Evolutionary conservation across 1,140 invertebrate genomes (phyloP), one percentile per base, ranked within the genome.

Genomic region (Hylaeus volcanicus): DNA sequence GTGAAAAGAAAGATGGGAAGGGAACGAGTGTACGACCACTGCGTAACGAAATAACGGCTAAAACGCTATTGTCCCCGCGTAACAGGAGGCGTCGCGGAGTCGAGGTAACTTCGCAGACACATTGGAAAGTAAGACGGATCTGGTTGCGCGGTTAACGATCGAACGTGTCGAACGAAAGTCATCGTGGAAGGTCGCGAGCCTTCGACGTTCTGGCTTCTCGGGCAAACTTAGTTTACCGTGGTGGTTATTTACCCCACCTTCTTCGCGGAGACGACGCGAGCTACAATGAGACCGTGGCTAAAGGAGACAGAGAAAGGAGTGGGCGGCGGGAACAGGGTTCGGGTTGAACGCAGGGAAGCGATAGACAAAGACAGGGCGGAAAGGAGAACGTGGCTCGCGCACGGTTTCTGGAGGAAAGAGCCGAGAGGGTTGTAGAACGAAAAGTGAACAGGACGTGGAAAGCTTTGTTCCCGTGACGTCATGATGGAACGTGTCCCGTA

Each of bases 401-500:
- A 51, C 41, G 61, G 39, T 66, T 48, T 8, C 53, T 75, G 58
- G 79, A 60, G 66, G 61, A 66, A 48, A 63, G 68, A 51, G 64
- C 51, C 48, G 65, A 69, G 26, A 26, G 65, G 74, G 74, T 53
- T 58, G 61, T 70, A 65, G 80, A 61, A 56, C 79, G 85, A 85
- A 83, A 80, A 79, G 81, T 70, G 66, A 83, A 81, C 80, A 66
- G 71, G 84, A 74, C 58, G 76, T 60, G 69, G 58, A 85, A 77
- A 85, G 86, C 86, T 88, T 88, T 88, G 80, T 88, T 83, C 86
- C 74, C 83, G 77, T 88, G 88, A 88, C 88, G 88, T 88, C 85
- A 88, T 88, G 88, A 88, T 88, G 87, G 88, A 88, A 88, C 88
- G 88, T 86, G 88, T 88, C 88, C 85, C 85, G 88, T 88, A 88